Evolutionary conservation across 2,888 invertebrate genomes (phyloP), one percentile per base, ranked within the genome.

Genomic region (Aelia acuminata): DNA sequence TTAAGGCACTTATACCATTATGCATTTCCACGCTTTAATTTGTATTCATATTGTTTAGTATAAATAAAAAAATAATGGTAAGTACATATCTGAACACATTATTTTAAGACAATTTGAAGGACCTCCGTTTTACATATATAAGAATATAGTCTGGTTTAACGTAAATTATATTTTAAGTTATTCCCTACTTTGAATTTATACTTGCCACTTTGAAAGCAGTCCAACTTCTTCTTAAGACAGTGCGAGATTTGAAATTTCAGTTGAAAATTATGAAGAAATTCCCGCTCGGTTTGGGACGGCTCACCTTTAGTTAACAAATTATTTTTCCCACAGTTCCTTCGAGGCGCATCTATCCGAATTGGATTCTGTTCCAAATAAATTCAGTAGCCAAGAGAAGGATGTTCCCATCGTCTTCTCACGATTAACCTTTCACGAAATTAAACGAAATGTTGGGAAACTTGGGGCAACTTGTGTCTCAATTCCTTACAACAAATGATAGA

Each of bases 391-490:
- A 5, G 0, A 5, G 53, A 70, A 13, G n/a, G 63, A 70, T 70
- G 31, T 70, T 70, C 63, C 15, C 63, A 35, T 70, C 63, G 63
- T 35, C 18, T 70, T 70, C 63, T 70, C 63, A 70, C 63, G 63
- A 70, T 70, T 70, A 70, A 70, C 63, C 63, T 70, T 70, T 70
- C 63, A 70, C 63, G 63, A 70, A 70, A 70, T 70, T 70, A 70
- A 70, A 70, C 63, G 63, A 70, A 35, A 70, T 70, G 63, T 35
- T 35, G 63, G 35, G 63, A 70, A 70, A 70, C 31, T 70, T 35
- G 1, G 15, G 13, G 63, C 4, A 15, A 70, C 18, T 70, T 35
- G 63, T 70, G 63, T 70, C 63, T 70, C 35, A 18, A 70, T 70
- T 20, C 31, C 10, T 35, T 4, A 35, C 7, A 70, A 7, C 63